Conservation (phyloP, 1,140 invertebrate genomes). For the Microplitis mediator region DNA sequence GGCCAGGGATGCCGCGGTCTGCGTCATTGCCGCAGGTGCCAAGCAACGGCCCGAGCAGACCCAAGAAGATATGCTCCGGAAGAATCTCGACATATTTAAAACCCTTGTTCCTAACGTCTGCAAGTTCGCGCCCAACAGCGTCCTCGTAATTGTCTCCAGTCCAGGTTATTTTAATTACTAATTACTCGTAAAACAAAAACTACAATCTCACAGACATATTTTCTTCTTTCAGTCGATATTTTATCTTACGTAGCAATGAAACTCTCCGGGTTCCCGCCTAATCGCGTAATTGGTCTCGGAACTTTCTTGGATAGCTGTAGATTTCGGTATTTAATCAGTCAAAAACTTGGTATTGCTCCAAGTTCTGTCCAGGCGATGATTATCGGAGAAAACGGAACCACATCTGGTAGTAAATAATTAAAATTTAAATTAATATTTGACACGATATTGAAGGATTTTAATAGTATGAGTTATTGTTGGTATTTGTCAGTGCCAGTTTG, state of each 20-base stretch:
- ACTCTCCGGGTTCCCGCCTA: slow-evolving; percentile 66
- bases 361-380: slow-evolving; percentile 66
- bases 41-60: slow-evolving; percentile 62
- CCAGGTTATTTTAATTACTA: slow-evolving; percentile 56
- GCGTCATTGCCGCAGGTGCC: slow-evolving; percentile 68
- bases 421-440: neutral
- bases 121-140: slow-evolving; percentile 66
- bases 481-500: slow-evolving; percentile 65
- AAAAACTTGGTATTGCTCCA: slow-evolving; percentile 65
- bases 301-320: slow-evolving; percentile 69
- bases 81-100: slow-evolving; percentile 67
- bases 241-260: slow-evolving; percentile 71
- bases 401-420: slow-evolving; percentile 57
- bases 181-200: neutral
- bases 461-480: no score
- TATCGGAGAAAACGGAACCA: slow-evolving; percentile 67
- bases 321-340: slow-evolving; percentile 66
- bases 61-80: slow-evolving; percentile 60
- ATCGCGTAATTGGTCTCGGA: slow-evolving; percentile 68
- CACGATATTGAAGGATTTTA: neutral
- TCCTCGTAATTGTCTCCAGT: slow-evolving; percentile 67
- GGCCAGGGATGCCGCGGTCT: slow-evolving; percentile 65
- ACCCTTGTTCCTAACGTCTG: slow-evolving; percentile 63
- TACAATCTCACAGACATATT: neutral
- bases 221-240: slow-evolving; percentile 64